Evolutionary conservation across 2,113 vertebrate genomes (phyloP), one percentile per base, ranked within the genome.

Genomic region (Spea bombifrons): DNA sequence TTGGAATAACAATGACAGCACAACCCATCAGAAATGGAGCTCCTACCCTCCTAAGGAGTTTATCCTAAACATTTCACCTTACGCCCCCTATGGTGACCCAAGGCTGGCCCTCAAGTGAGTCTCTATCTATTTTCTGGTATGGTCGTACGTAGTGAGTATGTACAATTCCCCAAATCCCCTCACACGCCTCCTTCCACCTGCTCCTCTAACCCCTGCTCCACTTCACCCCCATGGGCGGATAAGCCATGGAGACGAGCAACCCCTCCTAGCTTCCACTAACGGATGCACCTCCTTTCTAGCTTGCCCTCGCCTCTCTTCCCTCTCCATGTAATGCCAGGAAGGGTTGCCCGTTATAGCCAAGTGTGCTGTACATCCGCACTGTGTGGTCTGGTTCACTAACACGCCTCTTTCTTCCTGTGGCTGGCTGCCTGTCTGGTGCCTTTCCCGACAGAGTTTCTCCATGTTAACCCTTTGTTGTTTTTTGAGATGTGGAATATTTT

Each of bases 1-100:
- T 94, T 99, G 97, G 97, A 99, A 99, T 94, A 99, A 99, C 94
- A 99, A 99, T 90, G 97, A 99, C 93, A 99, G 95, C 92, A 96
- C 95, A 91, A 95, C 97, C 90, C 97, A 99, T 88, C 97, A 98
- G 95, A 95, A 98, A 91, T 99, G 97, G 97, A 99, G 95, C 88
- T 99, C 96, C 89, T 99, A 99, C 86, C 97, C 97, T 83, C 97
- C 97, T 88, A 99, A 99, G 92, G 97, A 99, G 93, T 99, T 99
- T 92, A 96, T 99, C 83, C 92, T 99, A 91, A 99, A 99, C 93
- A 98, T 99, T 95, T 99, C 97, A 91, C 97, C 97, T 86, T 99
- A 98, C 88, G 96, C 96, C 83, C 97, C 96, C 68, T 98, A 98
- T 75, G 97, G 97, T 93, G 97, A 99, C 84, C 97, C 96, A 83